Percentiles rank a stretch among this genome's conserved stretches.
phyloP scores from a whole-genome alignment of 2,113 vertebrate species.

The Heterocephalus glaber region DNA sequence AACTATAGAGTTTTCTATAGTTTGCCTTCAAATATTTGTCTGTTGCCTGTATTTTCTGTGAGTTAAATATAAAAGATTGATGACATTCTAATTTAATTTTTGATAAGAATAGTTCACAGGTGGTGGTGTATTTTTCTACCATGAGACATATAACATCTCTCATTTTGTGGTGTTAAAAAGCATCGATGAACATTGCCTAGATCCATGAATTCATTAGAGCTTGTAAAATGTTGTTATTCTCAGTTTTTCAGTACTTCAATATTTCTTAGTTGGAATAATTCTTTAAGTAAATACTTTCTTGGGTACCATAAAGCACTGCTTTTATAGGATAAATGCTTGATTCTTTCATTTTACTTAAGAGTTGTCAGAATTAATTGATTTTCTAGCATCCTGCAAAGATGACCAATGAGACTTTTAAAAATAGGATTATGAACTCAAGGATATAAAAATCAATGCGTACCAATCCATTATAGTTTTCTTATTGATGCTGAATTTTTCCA shows the following conservation, averaged over 20 bases:
- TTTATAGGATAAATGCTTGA: background rate
- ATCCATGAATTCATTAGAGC: background rate
- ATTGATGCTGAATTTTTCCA: background rate
- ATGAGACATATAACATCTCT: background rate
- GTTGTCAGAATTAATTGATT: background rate
- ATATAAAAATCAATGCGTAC: background rate
- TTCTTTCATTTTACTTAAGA: slow-evolving; percentile 31
- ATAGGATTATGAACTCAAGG: background rate
- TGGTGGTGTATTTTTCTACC: background rate
- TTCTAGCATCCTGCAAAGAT: background rate
- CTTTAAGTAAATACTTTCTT: background rate
- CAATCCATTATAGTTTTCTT: background rate
- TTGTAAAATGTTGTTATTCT: background rate
- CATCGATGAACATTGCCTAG: background rate
- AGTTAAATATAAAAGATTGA: background rate
- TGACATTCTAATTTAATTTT: background rate
- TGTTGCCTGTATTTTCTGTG: background rate
- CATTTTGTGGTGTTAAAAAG: background rate
- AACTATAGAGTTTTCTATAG: background rate
- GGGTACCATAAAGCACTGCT: background rate
- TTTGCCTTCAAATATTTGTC: background rate
- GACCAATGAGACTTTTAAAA: background rate
- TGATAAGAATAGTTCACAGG: background rate
- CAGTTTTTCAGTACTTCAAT: background rate
- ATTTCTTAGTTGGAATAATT: slow-evolving; percentile 30